Base-by-base conservation (phyloP, 1,140 invertebrate species). In the Cydia splendana region DNA sequence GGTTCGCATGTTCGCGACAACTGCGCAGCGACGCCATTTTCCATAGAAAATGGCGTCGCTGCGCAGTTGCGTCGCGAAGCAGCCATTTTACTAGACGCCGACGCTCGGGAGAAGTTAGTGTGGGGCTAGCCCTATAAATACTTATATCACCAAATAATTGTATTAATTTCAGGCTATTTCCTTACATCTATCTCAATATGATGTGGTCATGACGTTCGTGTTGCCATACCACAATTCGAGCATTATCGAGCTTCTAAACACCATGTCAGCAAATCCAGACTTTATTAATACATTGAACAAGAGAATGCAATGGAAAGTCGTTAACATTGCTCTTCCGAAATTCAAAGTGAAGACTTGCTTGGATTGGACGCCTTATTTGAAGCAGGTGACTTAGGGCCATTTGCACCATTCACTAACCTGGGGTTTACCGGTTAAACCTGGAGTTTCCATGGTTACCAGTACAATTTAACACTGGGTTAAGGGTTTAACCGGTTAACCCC, bases 301-400 rank as follows among this genome's bases (percentile, higher is more conserved):
- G 7, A 69, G 38, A 18, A 84, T 86, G 84, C 45, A 67, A 18
- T 71, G 71, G 34, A 76, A 79, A 28, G 7, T 65, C 15, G 2
- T 86, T 30, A 82, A 69, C 5, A 15, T 87, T 7, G 34, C 42
- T 73, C 13, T 89, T 34, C 88, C 88, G 1, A 84, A 84, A 51
- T 83, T 89, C 10, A 87, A 86, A 75, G 84, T 89, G 7, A 88
- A 87, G 74, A 78, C 82, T 0, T 74, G 45, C 10, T 75, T 85
- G 10, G 82, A 87, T 57, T 82, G 79, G 79, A 81, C 79, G 0
- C 77, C 76, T 13, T 81, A 78, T 76, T 74, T 87, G 12, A 76
- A 82, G 76, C 24, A 81, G 80, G 85, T 87, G 78, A 69, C 65
- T n/a, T 65, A 24, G 24, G 0, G 24, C 24, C 24, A 24, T 2